A percentile compares a stretch with the other conserved stretches of the same genome.
phyloP scores from a whole-genome alignment of 2,888 invertebrate species.

The Ditylenchus weischeri region DNA sequence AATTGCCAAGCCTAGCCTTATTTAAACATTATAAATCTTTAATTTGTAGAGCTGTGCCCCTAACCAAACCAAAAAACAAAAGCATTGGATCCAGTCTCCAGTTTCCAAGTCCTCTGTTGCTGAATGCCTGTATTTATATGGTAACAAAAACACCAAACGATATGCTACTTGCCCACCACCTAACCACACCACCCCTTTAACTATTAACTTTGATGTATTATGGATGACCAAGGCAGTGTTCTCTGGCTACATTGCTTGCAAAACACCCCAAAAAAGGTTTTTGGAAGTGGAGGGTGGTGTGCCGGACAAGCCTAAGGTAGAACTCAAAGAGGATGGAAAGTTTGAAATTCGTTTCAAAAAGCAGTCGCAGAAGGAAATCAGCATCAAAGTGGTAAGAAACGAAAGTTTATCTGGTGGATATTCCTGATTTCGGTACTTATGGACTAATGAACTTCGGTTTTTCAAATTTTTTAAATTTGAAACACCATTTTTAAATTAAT shows the following conservation, averaged over 20 bases:
- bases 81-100: constrained; percentile 3
- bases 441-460: no score
- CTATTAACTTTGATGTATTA: not conserved
- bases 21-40: no score
- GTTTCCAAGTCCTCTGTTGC: not conserved
- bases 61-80: not conserved
- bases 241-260: not conserved
- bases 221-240: constrained; percentile 1
- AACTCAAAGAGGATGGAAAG: not conserved
- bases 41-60: no score
- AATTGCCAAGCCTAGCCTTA: no score
- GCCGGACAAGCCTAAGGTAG: not conserved
- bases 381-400: not conserved
- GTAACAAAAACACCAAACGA: constrained; percentile 2
- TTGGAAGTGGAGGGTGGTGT: not conserved
- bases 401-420: no score
- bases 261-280: not conserved
- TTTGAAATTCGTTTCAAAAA: constrained; percentile 2
- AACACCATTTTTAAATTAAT: no score
- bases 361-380: not conserved
- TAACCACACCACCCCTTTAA: not conserved
- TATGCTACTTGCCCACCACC: not conserved
- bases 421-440: no score
- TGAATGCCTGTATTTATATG: not conserved
- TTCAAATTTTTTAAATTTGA: no score